Evolutionary conservation across 2,113 vertebrate species (phyloP).

Genomic region (Lampris megalopsis): DNA sequence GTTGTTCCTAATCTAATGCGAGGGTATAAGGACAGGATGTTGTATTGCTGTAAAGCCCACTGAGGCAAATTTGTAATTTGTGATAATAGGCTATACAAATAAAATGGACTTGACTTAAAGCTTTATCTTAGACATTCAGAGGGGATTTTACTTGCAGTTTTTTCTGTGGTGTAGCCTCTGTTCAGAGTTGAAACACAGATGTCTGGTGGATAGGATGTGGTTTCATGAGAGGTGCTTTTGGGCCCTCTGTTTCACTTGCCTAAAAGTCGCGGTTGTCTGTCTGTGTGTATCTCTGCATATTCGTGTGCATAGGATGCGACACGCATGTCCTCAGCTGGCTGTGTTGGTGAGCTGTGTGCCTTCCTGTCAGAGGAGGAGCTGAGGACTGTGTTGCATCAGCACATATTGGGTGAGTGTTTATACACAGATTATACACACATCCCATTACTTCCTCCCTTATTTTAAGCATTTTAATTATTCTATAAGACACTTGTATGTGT

Average conservation of each 20-base stretch:
- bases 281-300: slow-evolving; percentile 20
- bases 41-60: too few species aligned
- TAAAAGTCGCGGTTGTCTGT: neutral
- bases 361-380: slow-evolving; percentile 95
- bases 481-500: too few species aligned
- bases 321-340: slow-evolving; percentile 94
- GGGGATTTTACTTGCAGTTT: neutral
- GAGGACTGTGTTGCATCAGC: slow-evolving; percentile 86
- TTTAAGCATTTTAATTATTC: neutral
- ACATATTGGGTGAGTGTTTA: slow-evolving; percentile 87
- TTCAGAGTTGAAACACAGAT: slow-evolving; percentile 60
- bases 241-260: neutral
- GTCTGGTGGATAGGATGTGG: slow-evolving; percentile 76
- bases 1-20: too few species aligned
- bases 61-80: too few species aligned
- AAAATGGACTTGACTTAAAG: neutral
- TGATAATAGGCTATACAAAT: too few species aligned
- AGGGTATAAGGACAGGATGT: too few species aligned
- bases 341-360: slow-evolving; percentile 94
- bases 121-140: neutral
- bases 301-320: slow-evolving; percentile 89
- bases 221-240: slow-evolving; percentile 54
- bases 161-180: slow-evolving; percentile 14
- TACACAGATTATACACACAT: neutral
- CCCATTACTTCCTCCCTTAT: neutral